These are phyloP conservation scores for Nothoprocta perdicaria DNA, from an alignment of 2,113 vertebrate species.

Conservation along the genomic window DNA sequence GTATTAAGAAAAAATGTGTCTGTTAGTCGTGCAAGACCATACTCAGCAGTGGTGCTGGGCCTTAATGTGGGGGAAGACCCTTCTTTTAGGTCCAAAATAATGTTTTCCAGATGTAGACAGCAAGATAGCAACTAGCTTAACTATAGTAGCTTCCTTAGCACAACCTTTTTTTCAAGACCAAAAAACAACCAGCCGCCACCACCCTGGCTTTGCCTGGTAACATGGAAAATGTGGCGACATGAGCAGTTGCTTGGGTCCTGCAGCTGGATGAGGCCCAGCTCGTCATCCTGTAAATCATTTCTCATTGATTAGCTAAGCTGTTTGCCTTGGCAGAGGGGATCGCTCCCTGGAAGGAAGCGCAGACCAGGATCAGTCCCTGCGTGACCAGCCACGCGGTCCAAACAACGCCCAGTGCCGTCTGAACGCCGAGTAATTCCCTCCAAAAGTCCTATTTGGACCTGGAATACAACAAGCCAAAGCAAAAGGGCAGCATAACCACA, in stretches of 20 bases:
- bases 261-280: slow-evolving; percentile 4
- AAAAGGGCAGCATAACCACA: not conserved
- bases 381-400: not conserved
- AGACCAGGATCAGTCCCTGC: not conserved
- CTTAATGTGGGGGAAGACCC: not conserved
- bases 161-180: not conserved
- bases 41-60: not conserved
- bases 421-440: not conserved
- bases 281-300: slow-evolving; percentile 41
- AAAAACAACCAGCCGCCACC: not conserved
- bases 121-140: not conserved
- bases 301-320: slow-evolving; percentile 59
- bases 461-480: not conserved
- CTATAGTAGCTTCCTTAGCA: not conserved
- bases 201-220: not conserved
- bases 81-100: slow-evolving; percentile 4
- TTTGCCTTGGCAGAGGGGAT: slow-evolving; percentile 45
- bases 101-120: not conserved
- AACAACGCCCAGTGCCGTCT: not conserved
- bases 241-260: slow-evolving; percentile 7
- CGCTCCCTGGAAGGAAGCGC: not conserved
- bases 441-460: not conserved
- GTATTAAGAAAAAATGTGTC: not conserved
- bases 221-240: slow-evolving; percentile 34
- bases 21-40: not conserved